Base-by-base conservation (phyloP, 2,113 vertebrate species). In the Mugil cephalus region DNA sequence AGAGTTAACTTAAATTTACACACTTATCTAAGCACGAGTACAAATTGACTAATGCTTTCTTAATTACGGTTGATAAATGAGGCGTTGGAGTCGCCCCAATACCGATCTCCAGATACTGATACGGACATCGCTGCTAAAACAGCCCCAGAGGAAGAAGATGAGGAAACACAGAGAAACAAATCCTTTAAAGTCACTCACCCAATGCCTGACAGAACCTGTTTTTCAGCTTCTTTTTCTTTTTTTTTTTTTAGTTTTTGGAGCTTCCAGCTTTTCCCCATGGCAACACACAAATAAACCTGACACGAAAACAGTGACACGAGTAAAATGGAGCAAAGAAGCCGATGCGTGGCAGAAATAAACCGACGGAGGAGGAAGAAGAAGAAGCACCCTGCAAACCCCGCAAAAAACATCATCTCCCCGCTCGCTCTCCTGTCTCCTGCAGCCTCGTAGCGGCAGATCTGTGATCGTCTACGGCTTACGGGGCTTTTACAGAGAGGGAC, bases 361-460 rank as follows among this genome's bases (percentile, higher is more conserved):
- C 10, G 4, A n/a, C n/a, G n/a, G n/a, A n/a, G n/a, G n/a, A n/a
- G n/a, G n/a, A n/a, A n/a, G n/a, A n/a, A 68, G 40, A 43, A 59
- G 55, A 46, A 47, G 56, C 76, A 36, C 7, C n/a, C 43, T 11
- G 65, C 51, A 60, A 65, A 40, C 54, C 52, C 48, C 66, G 55
- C 53, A 48, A 66, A 73, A 82, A 72, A 71, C 46, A 65, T 60
- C 42, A 63, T 54, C 19, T 73, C 65, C 69, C 45, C n/a, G 42
- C 60, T 85, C 75, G 47, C 66, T 61, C 78, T 34, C 45, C 61
- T 69, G 53, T 60, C 24, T 35, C 38, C 15, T 0, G 7, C 35
- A 19, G 69, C 60, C 62, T 78, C 65, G 61, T 55, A n/a, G n/a
- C n/a, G n/a, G 36, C 12, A 64, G 55, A 86, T 87, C 83, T 35